Conservation (phyloP, 2,797 vertebrate species). For the Cyclura pinguis region DNA sequence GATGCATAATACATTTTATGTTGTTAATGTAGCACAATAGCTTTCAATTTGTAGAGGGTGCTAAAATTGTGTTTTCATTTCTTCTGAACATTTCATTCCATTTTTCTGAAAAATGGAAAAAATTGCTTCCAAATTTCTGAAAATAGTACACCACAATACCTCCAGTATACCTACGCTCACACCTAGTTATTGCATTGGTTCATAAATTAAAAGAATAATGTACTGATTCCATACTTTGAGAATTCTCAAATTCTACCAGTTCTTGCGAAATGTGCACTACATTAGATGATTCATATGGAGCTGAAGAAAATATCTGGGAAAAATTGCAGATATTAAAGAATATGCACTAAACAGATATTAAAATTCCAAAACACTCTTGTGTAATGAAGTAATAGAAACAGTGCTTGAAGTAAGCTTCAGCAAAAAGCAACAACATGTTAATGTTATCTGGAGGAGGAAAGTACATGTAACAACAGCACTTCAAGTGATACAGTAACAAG, state of each 20-base stretch:
- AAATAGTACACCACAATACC: not conserved
- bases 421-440: not conserved
- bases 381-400: conserved; percentile 4
- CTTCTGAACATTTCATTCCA: too few relatives aligned
- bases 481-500: not conserved
- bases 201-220: conserved; percentile 2
- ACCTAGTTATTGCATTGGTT: not conserved
- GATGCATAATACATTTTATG: too few relatives aligned
- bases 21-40: too few relatives aligned
- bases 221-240: not conserved
- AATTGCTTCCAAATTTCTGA: too few relatives aligned
- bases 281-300: not conserved
- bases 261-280: not conserved
- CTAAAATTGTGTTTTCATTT: too few relatives aligned
- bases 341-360: not conserved
- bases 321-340: conserved; percentile 7
- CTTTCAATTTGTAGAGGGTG: too few relatives aligned
- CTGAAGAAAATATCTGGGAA: not conserved
- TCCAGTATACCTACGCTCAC: not conserved
- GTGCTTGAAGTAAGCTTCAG: not conserved
- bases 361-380: not conserved
- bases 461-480: not conserved
- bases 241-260: not conserved
- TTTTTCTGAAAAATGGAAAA: too few relatives aligned
- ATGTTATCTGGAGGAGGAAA: not conserved